These are phyloP conservation scores for Prosopocoilus inquinatus DNA, from an alignment of 2,888 invertebrate species.

Conservation along the genomic window DNA sequence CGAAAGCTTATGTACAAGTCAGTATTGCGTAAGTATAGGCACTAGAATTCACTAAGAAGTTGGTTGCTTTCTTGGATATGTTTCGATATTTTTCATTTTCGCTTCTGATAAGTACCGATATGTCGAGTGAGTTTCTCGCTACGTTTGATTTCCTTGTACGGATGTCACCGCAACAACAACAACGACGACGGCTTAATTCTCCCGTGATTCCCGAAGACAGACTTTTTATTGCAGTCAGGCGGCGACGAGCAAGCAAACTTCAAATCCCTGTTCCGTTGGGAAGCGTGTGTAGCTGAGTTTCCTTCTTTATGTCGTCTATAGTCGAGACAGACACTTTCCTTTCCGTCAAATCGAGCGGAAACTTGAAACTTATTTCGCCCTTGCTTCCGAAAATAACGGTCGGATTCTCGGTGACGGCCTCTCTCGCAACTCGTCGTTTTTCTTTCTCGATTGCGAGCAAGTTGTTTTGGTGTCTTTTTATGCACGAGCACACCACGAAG, in stretches of 20 bases:
- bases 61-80: slow-evolving; percentile 19
- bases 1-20: slow-evolving; percentile 1
- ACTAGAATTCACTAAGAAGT: slow-evolving; percentile 27
- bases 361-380: slow-evolving; percentile 59
- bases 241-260: slow-evolving; percentile 25
- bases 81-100: slow-evolving; percentile 11
- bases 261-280: slow-evolving; percentile 45
- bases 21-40: slow-evolving; percentile 17
- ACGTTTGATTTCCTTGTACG: neutral
- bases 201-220: neutral
- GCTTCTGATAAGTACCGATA: neutral
- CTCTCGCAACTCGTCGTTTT: slow-evolving; percentile 28
- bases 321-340: slow-evolving; percentile 48
- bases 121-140: neutral
- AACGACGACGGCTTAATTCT: neutral
- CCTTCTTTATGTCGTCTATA: slow-evolving; percentile 49
- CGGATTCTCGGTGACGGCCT: slow-evolving; percentile 43
- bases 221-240: neutral
- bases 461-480: slow-evolving; percentile 68
- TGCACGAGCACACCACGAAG: slow-evolving; percentile 62
- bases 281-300: slow-evolving; percentile 39
- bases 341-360: slow-evolving; percentile 52
- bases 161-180: neutral
- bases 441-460: slow-evolving; percentile 41
- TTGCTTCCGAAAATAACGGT: slow-evolving; percentile 48